Evolutionary conservation across 2,888 invertebrate genomes (phyloP).

Genomic region (Leptopilina syphax): DNA sequence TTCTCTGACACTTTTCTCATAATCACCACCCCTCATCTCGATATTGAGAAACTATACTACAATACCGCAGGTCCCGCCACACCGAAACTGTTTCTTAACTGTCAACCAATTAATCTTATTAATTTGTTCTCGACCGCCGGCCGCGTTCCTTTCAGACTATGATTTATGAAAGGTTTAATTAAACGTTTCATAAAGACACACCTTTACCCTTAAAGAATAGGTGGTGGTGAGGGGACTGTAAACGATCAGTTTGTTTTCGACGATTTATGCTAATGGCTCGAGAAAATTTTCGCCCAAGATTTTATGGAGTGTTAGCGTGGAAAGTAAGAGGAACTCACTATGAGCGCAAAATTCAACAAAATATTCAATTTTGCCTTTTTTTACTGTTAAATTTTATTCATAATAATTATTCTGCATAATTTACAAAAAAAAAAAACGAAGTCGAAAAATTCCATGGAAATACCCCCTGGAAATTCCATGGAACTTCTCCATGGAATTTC

Average conservation of each 20-base stretch:
- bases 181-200: constrained; percentile 72
- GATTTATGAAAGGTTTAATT: constrained; percentile 73
- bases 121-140: constrained; percentile 68
- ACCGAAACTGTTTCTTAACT: constrained; percentile 70
- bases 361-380: neutral
- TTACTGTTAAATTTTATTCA: neutral
- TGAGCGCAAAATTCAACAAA: neutral
- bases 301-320: constrained; percentile 15
- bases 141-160: constrained; percentile 54
- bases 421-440: neutral
- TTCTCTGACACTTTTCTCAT: constrained; percentile 26
- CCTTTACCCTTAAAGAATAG: constrained; percentile 50
- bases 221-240: constrained; percentile 38
- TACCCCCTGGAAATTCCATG: too few species aligned
- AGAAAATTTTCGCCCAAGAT: constrained; percentile 26
- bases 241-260: constrained; percentile 41
- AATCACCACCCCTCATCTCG: neutral
- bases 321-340: neutral
- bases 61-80: constrained; percentile 45
- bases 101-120: constrained; percentile 76
- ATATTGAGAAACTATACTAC: constrained; percentile 49
- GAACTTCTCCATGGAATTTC: too few species aligned
- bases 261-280: constrained; percentile 35
- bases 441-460: too few species aligned
- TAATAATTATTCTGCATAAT: neutral